Conservation (phyloP, 2,113 vertebrate species). For the Misgurnus mizolepis region DNA sequence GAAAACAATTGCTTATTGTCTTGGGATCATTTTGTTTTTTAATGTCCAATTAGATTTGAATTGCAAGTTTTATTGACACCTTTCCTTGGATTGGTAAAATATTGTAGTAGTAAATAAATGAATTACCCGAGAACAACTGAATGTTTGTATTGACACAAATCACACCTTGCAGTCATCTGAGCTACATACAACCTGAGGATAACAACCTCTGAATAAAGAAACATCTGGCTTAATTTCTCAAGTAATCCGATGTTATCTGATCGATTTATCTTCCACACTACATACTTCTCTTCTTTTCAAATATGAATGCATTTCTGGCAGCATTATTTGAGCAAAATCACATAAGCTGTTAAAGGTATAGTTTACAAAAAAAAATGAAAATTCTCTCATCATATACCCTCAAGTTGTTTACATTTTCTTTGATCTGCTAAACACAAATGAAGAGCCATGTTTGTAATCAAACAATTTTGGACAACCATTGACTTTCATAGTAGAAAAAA, state of each 20-base stretch:
- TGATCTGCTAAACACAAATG: too few species aligned
- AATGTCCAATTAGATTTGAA: too few species aligned
- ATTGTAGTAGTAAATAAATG: not conserved
- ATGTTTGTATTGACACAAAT: not conserved
- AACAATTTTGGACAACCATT: too few species aligned
- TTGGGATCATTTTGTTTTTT: too few species aligned
- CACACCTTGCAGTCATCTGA: not conserved
- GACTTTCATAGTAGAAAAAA: too few species aligned
- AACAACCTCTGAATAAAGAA: not conserved
- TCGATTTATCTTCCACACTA: not conserved
- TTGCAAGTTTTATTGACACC: too few species aligned
- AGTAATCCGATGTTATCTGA: not conserved
- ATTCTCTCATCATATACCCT: too few species aligned
- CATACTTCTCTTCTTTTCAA: not conserved
- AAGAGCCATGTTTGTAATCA: too few species aligned
- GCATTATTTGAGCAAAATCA: not conserved
- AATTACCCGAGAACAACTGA: not conserved
- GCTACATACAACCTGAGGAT: not conserved
- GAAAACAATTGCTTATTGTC: too few species aligned
- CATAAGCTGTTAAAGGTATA: not conserved
- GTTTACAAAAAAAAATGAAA: too few species aligned
- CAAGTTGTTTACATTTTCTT: too few species aligned
- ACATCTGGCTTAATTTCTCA: not conserved
- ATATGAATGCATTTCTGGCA: not conserved
- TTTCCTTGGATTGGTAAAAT: too few species aligned